Percentiles rank a stretch among this genome's conserved stretches.
phyloP scores from a whole-genome alignment of 2,888 invertebrate genomes.

The Caprella mutica region DNA sequence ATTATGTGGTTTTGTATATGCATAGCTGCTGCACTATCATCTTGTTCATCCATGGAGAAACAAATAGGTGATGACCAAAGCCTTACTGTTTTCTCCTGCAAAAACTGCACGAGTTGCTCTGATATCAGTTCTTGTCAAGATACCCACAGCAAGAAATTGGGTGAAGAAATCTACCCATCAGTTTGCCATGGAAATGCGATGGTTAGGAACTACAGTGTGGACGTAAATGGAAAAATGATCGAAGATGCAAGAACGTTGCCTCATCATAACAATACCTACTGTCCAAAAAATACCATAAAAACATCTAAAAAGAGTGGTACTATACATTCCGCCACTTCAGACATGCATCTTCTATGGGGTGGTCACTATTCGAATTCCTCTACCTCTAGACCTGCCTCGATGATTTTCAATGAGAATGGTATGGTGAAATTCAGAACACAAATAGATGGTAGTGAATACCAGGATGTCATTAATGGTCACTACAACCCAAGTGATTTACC shows the following conservation, averaged over 20 bases:
- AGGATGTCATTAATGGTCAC: conserved; percentile 5
- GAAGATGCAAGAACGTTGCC: conserved; percentile 16
- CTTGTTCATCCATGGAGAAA: conserved; percentile 14
- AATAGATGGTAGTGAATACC: conserved; percentile 2
- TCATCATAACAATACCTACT: conserved; percentile 14
- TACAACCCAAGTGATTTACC: background rate
- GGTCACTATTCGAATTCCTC: conserved; percentile 10
- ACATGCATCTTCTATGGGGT: conserved; percentile 29
- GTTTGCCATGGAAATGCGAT: conserved; percentile 77
- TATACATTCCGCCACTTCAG: conserved; percentile 23
- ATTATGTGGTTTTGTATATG: conserved; percentile 66
- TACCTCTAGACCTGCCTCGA: conserved; percentile 38
- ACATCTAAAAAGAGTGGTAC: conserved; percentile 21
- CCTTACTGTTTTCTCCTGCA: conserved; percentile 59
- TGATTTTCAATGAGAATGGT: conserved; percentile 10
- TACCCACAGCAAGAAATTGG: conserved; percentile 65
- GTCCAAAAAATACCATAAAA: conserved; percentile 10
- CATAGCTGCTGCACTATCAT: conserved; percentile 28
- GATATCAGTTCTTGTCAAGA: conserved; percentile 47
- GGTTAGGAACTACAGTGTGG: conserved; percentile 66
- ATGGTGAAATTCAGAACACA: conserved; percentile 11
- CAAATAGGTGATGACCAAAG: conserved; percentile 12
- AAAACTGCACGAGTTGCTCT: conserved; percentile 54
- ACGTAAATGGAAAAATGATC: conserved; percentile 54
- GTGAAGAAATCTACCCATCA: conserved; percentile 70